Evolutionary conservation across 1,140 invertebrate genomes (phyloP).

Genomic region (Theocolax elegans): DNA sequence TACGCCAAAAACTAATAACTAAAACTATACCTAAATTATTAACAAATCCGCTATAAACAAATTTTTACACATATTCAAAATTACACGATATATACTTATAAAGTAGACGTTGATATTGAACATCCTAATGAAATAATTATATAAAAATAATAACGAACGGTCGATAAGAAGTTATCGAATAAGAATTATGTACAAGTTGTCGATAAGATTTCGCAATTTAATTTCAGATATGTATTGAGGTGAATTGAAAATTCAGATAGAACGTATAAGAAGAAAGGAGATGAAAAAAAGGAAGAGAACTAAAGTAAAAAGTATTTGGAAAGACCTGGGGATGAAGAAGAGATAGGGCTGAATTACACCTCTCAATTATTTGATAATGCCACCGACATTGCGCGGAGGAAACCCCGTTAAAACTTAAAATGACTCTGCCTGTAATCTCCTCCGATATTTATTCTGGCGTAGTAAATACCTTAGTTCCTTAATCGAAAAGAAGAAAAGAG

Average conservation of each 20-base stretch:
- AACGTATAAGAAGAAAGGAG: neutral
- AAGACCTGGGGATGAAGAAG: constrained; percentile 45
- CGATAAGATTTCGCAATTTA: neutral
- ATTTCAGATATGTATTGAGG: constrained; percentile 15
- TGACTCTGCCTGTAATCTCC: constrained; percentile 60
- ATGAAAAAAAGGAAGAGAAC: constrained; percentile 25
- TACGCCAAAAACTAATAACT: too few relatives aligned
- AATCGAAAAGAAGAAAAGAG: constrained; percentile 21
- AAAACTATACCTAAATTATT: too few relatives aligned
- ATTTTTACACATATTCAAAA: too few relatives aligned
- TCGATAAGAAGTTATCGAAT: too few relatives aligned
- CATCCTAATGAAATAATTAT: too few relatives aligned
- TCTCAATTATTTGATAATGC: constrained; percentile 66
- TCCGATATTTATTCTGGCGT: constrained; percentile 58
- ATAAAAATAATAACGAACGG: too few relatives aligned
- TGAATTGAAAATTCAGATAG: constrained; percentile 32
- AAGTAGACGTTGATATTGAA: too few relatives aligned
- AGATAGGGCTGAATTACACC: constrained; percentile 61
- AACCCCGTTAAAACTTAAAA: constrained; percentile 64
- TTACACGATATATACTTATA: too few relatives aligned
- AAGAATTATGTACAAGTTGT: neutral
- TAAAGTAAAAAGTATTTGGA: constrained; percentile 36
- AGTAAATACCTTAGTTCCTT: constrained; percentile 48
- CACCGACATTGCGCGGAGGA: constrained; percentile 56
- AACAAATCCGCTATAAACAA: too few relatives aligned